These are phyloP conservation scores for Argyresthia albistria DNA, from an alignment of 2,888 invertebrate genomes.

Conservation along the genomic window DNA sequence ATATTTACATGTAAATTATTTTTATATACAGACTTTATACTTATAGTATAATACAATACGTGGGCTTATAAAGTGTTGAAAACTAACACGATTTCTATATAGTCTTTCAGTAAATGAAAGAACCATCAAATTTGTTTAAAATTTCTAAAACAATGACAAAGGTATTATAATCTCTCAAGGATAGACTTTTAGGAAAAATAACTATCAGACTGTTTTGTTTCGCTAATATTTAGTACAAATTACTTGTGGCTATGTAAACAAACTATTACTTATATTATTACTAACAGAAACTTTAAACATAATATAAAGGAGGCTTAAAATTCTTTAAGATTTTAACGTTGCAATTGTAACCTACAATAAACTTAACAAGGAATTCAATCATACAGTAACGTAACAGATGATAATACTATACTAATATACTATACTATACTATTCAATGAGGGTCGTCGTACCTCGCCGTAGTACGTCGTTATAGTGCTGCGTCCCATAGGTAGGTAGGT, in stretches of 20 bases:
- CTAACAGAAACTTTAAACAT: neutral
- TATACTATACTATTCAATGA: no score
- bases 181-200: no score
- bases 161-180: no score
- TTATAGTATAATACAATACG: neutral
- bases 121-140: no score
- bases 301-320: neutral
- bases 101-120: no score
- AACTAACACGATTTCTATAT: no score
- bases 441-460: neutral
- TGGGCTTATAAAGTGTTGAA: neutral
- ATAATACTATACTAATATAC: no score
- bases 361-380: neutral
- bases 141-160: no score
- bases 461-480: no score
- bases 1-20: slow-evolving; percentile 35
- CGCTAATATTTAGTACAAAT: no score
- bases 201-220: no score
- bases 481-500: no score
- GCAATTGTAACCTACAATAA: neutral
- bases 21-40: neutral
- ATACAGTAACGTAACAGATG: neutral
- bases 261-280: neutral
- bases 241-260: neutral
- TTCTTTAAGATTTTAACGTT: neutral